Evolutionary conservation across 2,797 vertebrate species (phyloP), one percentile per base, ranked within the genome.

Genomic region (Anguilla megastoma): DNA sequence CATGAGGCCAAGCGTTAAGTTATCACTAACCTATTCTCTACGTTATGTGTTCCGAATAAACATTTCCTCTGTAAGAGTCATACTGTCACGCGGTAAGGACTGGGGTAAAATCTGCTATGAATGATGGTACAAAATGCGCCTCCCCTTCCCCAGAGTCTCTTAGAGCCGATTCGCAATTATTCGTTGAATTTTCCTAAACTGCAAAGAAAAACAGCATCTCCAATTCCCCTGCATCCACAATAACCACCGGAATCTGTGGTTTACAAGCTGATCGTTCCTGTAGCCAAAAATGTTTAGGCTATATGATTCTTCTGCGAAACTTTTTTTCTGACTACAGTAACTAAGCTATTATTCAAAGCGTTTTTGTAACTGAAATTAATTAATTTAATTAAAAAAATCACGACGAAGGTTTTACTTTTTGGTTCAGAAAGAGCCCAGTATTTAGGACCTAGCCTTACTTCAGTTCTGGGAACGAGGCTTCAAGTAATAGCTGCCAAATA

Each of bases 221-320:
- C 41, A 50, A 50, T 82, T 82, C 12, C 21, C 79, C 79, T 82
- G 33, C 36, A 5, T 36, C 79, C 79, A 48, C 79, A 50, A 48
- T 48, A 82, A 50, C 79, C 79, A 82, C 45, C 45, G 79, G 79
- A 82, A 82, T 82, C 79, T 50, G 18, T 50, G 79, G 79, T 41
- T 50, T 82, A 50, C 79, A 48, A 82, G 24, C 79, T 82, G 45
- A 21, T 82, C n/a, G 24, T 16, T 74, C 33, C 12, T 36, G 79
- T 50, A 82, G 36, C 36, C 36, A 82, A 82, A 80, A 82, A 16
- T 45, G 3, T 76, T 5, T 76, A 10, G 30, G 69, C 12, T 27
- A 33, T 33, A 1, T n/a, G n/a, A 18, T 76, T 36, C 9, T 56
- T 56, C 54, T 30, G 27, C 10, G 10, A 36, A 2, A 36, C 36